Percentiles rank a stretch among this genome's conserved stretches.
Conservation (phyloP, 2,888 invertebrate genomes). For the Lithosia quadra region DNA sequence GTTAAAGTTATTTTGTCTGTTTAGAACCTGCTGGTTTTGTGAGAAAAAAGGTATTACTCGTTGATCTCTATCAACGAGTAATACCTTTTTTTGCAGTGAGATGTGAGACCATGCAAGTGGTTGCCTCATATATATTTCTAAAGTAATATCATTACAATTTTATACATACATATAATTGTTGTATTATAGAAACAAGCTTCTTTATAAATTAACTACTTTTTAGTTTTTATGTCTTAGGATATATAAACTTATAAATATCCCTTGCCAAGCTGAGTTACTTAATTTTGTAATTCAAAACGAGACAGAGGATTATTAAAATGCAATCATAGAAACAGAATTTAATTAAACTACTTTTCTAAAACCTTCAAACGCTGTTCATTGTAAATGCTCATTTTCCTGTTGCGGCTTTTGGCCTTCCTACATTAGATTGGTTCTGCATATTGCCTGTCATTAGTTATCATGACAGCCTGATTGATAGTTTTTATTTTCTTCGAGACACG, state of each 20-base stretch:
- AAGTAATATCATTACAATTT: not conserved
- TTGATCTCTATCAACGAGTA: not conserved
- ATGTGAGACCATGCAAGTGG: too few relatives aligned
- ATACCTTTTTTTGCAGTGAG: too few relatives aligned
- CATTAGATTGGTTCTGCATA: constrained; percentile 3
- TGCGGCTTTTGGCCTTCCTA: not conserved
- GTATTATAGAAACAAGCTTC: too few relatives aligned
- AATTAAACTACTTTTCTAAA: not conserved
- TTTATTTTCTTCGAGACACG: not conserved
- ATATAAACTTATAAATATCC: too few relatives aligned
- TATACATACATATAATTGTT: too few relatives aligned
- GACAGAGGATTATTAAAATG: too few relatives aligned
- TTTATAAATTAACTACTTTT: too few relatives aligned
- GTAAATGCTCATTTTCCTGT: not conserved
- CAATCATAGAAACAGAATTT: too few relatives aligned
- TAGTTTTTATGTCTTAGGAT: too few relatives aligned
- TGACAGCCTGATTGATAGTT: not conserved
- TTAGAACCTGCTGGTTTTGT: not conserved
- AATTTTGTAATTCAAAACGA: too few relatives aligned
- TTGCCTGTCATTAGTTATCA: constrained; percentile 1
- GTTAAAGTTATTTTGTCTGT: not conserved
- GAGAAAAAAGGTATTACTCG: not conserved
- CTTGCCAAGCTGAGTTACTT: too few relatives aligned
- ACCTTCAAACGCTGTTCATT: not conserved
- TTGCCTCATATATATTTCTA: not conserved